Evolutionary conservation across 1,140 invertebrate species (phyloP).

Genomic region (Aradophagus sp.): DNA sequence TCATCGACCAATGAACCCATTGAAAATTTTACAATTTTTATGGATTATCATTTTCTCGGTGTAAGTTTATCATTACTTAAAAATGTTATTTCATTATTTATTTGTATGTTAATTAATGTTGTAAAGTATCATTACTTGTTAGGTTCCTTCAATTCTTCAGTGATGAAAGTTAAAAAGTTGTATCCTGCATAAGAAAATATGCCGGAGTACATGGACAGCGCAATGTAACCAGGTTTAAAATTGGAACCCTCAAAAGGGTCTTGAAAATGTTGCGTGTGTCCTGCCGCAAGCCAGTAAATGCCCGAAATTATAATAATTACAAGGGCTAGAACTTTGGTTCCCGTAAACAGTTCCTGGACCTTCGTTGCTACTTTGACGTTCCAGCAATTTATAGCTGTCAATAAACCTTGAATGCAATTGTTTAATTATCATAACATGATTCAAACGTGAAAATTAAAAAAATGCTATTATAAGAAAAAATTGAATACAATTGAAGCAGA

Average conservation of each 20-base stretch:
- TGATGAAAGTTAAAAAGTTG: slow-evolving; percentile 92
- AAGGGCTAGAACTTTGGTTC: slow-evolving; percentile 93
- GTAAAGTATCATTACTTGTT: slow-evolving; percentile 82
- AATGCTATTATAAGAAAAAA: too few relatives aligned
- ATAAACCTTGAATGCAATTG: slow-evolving; percentile 81
- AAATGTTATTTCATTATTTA: not conserved
- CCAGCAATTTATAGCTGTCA: slow-evolving; percentile 96
- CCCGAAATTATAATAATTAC: slow-evolving; percentile 84
- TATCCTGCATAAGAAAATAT: slow-evolving; percentile 98
- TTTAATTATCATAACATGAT: too few relatives aligned
- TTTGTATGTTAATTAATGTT: too few relatives aligned
- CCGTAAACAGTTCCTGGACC: slow-evolving; percentile 94
- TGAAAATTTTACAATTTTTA: too few relatives aligned
- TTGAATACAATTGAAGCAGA: not conserved
- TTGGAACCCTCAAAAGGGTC: slow-evolving; percentile 86
- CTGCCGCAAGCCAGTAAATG: slow-evolving; percentile 79
- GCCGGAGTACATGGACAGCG: slow-evolving; percentile 94
- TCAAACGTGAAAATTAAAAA: too few relatives aligned
- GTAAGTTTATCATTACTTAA: too few relatives aligned
- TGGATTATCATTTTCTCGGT: too few relatives aligned
- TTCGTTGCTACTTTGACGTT: slow-evolving; percentile 96
- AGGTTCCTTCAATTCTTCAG: slow-evolving; percentile 93
- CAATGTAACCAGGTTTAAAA: slow-evolving; percentile 85
- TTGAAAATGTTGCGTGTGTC: slow-evolving; percentile 83
- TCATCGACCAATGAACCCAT: too few relatives aligned